Conservation (phyloP, 2,888 invertebrate species). For the Mimas tiliae region DNA sequence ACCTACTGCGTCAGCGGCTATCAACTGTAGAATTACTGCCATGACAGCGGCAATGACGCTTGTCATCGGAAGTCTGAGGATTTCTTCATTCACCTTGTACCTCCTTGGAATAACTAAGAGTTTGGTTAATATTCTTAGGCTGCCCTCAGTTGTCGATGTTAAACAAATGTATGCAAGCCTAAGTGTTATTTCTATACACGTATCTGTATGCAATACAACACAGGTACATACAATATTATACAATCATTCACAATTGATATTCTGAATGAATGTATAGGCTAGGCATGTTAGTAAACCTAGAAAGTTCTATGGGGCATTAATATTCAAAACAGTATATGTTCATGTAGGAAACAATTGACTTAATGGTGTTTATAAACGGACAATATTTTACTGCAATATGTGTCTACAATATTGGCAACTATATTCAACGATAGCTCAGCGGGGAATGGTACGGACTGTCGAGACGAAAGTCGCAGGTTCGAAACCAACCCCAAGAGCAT, state of each 20-base stretch:
- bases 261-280: background rate
- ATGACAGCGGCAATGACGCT: too few relatives aligned
- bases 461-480: too few relatives aligned
- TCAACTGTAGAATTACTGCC: too few relatives aligned
- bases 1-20: too few relatives aligned
- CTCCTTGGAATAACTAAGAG: background rate
- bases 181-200: background rate
- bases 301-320: background rate
- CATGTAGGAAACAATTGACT: too few relatives aligned
- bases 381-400: too few relatives aligned
- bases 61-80: background rate
- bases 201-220: background rate
- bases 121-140: background rate
- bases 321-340: too few relatives aligned
- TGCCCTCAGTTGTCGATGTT: background rate
- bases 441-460: too few relatives aligned
- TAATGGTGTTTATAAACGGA: too few relatives aligned
- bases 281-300: background rate
- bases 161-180: conserved; percentile 3
- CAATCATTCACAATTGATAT: background rate
- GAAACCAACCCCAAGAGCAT: too few relatives aligned
- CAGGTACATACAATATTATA: background rate
- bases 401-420: too few relatives aligned
- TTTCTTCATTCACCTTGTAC: background rate
- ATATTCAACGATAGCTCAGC: too few relatives aligned